Evolutionary conservation across 2,113 vertebrate species (phyloP).

Genomic region (Progne subis): DNA sequence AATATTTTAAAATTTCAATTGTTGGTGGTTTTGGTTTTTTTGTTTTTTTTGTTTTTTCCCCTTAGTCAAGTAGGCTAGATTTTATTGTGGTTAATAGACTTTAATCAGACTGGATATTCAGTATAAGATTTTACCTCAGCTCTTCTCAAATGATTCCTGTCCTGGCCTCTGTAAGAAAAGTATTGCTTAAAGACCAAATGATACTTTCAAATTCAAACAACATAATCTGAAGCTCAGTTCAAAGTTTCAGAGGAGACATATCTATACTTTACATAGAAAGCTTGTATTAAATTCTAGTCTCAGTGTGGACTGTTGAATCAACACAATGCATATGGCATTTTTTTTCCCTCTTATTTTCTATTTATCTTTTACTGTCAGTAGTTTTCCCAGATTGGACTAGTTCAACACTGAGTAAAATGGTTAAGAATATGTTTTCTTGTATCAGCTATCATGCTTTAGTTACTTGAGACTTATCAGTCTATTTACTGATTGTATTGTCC

Average conservation of each 20-base stretch:
- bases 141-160: not conserved
- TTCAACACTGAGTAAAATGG: not conserved
- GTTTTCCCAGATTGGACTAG: not conserved
- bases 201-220: not conserved
- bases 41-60: not conserved
- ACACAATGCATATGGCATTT: not conserved
- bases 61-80: not conserved
- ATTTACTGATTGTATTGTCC: not conserved
- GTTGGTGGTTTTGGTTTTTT: no score
- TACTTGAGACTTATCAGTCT: not conserved
- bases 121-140: not conserved
- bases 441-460: not conserved
- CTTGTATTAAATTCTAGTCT: not conserved
- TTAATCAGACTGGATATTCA: not conserved
- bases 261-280: not conserved
- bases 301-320: not conserved
- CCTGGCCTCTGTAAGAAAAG: not conserved
- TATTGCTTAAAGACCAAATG: not conserved
- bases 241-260: not conserved
- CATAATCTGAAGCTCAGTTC: not conserved
- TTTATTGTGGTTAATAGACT: not conserved
- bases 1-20: not conserved
- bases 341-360: not conserved
- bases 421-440: not conserved
- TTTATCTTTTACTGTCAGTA: not conserved